Percentiles rank a stretch among this genome's conserved stretches.
phyloP scores from a whole-genome alignment of 2,113 vertebrate genomes.

The Zosterops japonicus region DNA sequence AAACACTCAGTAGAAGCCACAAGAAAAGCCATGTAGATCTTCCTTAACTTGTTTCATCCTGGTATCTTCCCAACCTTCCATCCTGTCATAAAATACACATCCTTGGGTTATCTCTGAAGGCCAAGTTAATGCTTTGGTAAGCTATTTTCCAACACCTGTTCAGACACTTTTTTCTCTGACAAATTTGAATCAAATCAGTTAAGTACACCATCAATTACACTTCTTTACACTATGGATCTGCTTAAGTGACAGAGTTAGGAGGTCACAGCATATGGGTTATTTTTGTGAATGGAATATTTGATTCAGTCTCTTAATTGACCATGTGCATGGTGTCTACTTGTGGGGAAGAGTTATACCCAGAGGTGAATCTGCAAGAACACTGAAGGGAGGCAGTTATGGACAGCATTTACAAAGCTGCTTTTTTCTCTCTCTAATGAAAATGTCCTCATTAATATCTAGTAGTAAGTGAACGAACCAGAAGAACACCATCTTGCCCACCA shows the following conservation, averaged over 20 bases:
- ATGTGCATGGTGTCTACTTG: neutral
- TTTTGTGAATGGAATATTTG: conserved; percentile 1
- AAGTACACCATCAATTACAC: conserved; percentile 24
- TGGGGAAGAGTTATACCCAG: neutral
- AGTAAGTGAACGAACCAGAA: neutral
- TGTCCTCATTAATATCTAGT: neutral
- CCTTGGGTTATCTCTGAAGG: neutral
- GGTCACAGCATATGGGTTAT: neutral
- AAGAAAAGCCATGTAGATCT: neutral
- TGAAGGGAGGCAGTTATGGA: neutral
- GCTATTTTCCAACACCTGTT: neutral
- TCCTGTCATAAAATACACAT: neutral
- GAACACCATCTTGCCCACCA: neutral
- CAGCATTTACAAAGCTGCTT: neutral
- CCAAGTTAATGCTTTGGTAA: neutral
- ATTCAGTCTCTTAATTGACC: neutral
- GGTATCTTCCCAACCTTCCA: neutral
- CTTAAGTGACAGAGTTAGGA: neutral
- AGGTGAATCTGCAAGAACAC: neutral
- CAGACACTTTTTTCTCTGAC: neutral
- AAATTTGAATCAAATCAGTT: neutral
- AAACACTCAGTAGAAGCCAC: neutral
- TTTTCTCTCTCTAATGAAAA: neutral
- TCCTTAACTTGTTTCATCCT: neutral
- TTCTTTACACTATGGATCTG: conserved; percentile 23